Base-by-base conservation (phyloP, 2,888 invertebrate genomes). In the Ligdia adustata region DNA sequence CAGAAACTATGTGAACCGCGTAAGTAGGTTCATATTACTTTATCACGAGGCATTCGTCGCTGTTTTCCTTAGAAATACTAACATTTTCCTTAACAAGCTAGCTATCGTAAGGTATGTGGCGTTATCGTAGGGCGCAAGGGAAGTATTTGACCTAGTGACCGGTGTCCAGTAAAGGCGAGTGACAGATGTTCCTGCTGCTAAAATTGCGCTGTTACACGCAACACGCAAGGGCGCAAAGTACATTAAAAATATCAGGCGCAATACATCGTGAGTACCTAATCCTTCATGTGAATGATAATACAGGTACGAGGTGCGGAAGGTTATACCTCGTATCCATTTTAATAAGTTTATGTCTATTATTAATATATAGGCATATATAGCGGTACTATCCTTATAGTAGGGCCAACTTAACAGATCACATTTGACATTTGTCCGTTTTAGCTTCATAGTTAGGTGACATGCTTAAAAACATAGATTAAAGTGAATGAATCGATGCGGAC, bases 151-250 rank as follows among this genome's bases (percentile, higher is more conserved):
- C 85, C 85, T 58, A 85, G 64, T 85, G 73, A 84, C 83, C 83
- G 60, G 55, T 59, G 32, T 58, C 60, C 60, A 64, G 66, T 70
- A 73, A 68, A 57, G 28, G 18, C 65, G 76, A 40, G 57, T 84
- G 83, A 86, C 82, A 82, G 81, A 85, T 84, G 81, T 75, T 13
- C 76, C 78, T 72, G 72, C 72, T 66, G 75, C 72, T 62, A 65
- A 73, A 78, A 85, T 69, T 55, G 66, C 72, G 45, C 44, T 52
- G 52, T 48, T 66, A 66, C 83, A 81, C 79, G 82, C 82, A 45
- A 75, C 69, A 71, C 67, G 69, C 70, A 33, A 69, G 67, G 60
- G 51, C 28, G 56, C 61, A 73, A 75, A 60, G 63, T 56, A 64
- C 66, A 57, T 57, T 60, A 55, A 62, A 57, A 48, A 52, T 53